Percentiles rank a stretch among this genome's conserved stretches.
Conservation (phyloP, 2,888 invertebrate species). For the Gasteruption jaculator region DNA sequence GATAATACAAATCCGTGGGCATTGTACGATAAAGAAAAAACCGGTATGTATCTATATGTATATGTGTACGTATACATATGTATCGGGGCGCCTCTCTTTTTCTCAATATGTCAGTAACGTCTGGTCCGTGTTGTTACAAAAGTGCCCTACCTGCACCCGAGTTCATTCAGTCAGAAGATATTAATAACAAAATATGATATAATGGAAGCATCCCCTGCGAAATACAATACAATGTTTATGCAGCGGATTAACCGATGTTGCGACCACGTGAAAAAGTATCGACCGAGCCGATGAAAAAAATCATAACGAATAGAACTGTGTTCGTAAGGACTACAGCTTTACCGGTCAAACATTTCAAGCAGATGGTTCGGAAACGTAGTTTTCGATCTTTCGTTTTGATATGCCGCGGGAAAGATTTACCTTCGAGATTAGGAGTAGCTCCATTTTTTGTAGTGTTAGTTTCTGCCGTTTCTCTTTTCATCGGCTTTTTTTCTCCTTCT, state of each 20-base stretch:
- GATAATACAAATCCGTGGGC: conserved; percentile 25
- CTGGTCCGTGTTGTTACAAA: conserved; percentile 35
- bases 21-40: conserved; percentile 38
- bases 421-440: conserved; percentile 37
- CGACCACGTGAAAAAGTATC: conserved; percentile 31
- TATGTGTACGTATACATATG: too few species aligned
- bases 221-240: conserved; percentile 51
- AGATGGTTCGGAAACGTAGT: conserved; percentile 37
- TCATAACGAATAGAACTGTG: too few species aligned
- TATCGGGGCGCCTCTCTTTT: conserved; percentile 13
- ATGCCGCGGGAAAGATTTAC: conserved; percentile 40
- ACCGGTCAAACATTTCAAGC: conserved; percentile 23
- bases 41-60: too few species aligned
- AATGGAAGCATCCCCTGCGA: conserved; percentile 47
- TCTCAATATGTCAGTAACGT: conserved; percentile 10
- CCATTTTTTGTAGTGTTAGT: too few species aligned
- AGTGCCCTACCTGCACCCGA: conserved; percentile 42
- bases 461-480: too few species aligned
- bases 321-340: conserved; percentile 23
- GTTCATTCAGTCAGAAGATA: conserved; percentile 50
- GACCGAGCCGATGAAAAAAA: conserved; percentile 19
- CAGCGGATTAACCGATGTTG: conserved; percentile 46
- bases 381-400: conserved; percentile 37
- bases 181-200: conserved; percentile 52
- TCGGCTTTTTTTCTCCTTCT: too few species aligned